phyloP scores from a whole-genome alignment of 2,113 vertebrate species.

The Saccopteryx leptura region DNA sequence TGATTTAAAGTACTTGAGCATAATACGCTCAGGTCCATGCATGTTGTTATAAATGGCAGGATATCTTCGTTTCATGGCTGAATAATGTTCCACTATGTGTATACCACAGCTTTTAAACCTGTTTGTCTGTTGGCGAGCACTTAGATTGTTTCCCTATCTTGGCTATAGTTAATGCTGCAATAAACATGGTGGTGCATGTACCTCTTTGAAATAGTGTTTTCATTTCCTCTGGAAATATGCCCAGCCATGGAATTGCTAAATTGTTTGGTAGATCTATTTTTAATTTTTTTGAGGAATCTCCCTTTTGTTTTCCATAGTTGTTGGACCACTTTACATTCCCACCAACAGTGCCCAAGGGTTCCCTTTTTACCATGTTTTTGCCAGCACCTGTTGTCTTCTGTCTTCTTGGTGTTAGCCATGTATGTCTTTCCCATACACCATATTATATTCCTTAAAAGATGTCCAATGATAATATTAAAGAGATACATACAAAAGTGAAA shows the following conservation, averaged over 20 bases:
- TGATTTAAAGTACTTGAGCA: neutral
- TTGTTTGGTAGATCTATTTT: neutral
- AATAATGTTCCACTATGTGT: neutral
- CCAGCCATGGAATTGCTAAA: neutral
- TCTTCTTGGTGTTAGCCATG: neutral
- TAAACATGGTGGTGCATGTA: neutral
- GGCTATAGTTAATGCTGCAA: neutral
- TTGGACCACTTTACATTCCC: neutral
- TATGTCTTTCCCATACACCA: neutral
- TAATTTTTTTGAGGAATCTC: neutral
- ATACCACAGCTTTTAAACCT: neutral
- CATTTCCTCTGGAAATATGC: neutral
- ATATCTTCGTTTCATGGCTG: neutral
- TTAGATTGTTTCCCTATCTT: neutral
- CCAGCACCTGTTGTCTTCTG: neutral
- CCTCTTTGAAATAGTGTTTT: neutral
- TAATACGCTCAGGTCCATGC: neutral
- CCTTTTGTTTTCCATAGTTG: neutral
- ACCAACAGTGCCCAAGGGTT: neutral
- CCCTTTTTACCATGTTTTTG: neutral
- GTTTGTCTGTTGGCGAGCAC: neutral
- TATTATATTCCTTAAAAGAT: neutral
- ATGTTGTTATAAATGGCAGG: neutral
- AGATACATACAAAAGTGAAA: conserved; percentile 40
- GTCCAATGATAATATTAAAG: neutral